These are phyloP conservation scores for Carassius carassius DNA, from an alignment of 2,113 vertebrate species.

Conservation along the genomic window DNA sequence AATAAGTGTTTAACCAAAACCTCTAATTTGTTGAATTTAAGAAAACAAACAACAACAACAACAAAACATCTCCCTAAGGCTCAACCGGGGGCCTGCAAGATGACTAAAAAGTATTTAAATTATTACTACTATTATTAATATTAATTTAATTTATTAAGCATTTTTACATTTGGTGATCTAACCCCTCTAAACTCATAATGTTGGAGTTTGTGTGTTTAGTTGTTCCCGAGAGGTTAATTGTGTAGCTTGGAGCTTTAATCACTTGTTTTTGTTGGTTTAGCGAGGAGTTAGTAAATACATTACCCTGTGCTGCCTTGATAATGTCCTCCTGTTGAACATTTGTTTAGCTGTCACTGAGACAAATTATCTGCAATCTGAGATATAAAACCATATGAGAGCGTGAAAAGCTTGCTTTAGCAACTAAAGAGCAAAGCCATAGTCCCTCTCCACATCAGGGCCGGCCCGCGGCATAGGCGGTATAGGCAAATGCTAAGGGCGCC, in stretches of 20 bases:
- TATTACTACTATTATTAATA: no score
- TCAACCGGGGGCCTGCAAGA: no score
- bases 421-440: constrained; percentile 6
- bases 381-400: constrained; percentile 34
- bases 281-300: constrained; percentile 50
- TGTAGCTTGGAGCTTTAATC: constrained; percentile 51
- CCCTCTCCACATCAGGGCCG: constrained; percentile 12
- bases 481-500: no score
- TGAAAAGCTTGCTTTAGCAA: constrained; percentile 5
- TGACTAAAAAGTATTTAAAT: no score
- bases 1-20: no score
- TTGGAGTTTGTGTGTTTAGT: constrained; percentile 22
- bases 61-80: no score
- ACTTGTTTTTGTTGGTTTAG: constrained; percentile 35
- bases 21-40: no score
- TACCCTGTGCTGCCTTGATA: constrained; percentile 44
- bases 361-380: constrained; percentile 59
- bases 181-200: background rate
- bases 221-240: constrained; percentile 44
- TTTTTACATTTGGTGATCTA: background rate
- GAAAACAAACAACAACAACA: no score
- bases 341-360: constrained; percentile 59
- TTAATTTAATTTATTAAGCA: background rate
- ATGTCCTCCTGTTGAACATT: constrained; percentile 54
- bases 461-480: no score